Percentiles rank a stretch among this genome's conserved stretches.
Evolutionary conservation across 2,888 invertebrate genomes (phyloP).

Genomic region (Heteromurus nitidus): DNA sequence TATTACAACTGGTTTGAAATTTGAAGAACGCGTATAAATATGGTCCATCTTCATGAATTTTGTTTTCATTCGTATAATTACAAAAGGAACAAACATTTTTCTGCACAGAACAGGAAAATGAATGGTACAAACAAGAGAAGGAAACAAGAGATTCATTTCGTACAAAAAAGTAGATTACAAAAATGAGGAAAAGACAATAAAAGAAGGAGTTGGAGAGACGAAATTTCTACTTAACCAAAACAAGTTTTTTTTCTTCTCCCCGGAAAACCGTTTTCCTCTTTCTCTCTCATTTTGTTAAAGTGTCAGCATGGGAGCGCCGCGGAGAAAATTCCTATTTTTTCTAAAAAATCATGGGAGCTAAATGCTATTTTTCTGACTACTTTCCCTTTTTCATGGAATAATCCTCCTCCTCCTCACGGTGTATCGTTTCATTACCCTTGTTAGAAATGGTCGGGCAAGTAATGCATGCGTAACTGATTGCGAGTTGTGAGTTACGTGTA

Average conservation of each 20-base stretch:
- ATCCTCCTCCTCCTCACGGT: neutral
- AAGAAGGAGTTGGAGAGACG: neutral
- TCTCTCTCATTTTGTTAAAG: constrained; percentile 12
- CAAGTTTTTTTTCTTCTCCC: neutral
- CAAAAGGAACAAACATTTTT: no score
- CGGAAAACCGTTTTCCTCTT: neutral
- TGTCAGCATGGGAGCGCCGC: constrained; percentile 11
- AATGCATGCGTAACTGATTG: constrained; percentile 6
- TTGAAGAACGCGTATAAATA: no score
- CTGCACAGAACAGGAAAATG: no score
- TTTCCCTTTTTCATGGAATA: neutral
- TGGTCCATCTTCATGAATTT: no score
- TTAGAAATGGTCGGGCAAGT: neutral
- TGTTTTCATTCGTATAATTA: no score
- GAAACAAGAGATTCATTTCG: neutral
- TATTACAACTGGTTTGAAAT: no score
- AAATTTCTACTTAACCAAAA: neutral
- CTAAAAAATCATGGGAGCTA: neutral
- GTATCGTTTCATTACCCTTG: neutral
- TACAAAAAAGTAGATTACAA: neutral
- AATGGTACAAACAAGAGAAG: neutral
- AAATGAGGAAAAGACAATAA: constrained; percentile 19
- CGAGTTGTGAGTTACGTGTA: no score
- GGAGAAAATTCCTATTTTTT: neutral
- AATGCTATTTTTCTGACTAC: no score